A percentile compares a stretch with the other conserved stretches of the same genome.
Conservation (phyloP, 2,888 invertebrate species). For the Tortrix viridana region DNA sequence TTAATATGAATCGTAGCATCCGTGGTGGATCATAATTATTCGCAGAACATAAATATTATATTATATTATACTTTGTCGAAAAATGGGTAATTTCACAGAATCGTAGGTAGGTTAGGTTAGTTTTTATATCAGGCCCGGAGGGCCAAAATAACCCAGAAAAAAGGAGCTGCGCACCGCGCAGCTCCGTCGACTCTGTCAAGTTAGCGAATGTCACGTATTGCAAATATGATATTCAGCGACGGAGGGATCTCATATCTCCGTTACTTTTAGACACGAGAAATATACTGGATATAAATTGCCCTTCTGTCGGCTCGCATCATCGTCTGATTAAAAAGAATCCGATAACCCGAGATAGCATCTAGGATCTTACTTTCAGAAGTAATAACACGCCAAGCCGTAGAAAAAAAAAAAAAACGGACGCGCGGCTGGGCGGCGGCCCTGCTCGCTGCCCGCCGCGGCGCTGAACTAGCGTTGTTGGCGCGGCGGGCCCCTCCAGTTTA, state of each 20-base stretch:
- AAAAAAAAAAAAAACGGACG: background rate
- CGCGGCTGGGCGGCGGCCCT: background rate
- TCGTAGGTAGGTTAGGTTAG: no score
- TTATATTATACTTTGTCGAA: no score
- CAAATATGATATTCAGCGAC: no score
- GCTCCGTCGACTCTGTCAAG: no score
- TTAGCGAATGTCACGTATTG: no score
- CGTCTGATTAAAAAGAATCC: constrained; percentile 1
- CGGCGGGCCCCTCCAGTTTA: constrained; percentile 17
- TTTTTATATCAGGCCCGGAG: no score
- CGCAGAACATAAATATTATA: no score
- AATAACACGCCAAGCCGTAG: background rate
- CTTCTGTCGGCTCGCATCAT: constrained; percentile 18
- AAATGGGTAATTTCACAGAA: no score
- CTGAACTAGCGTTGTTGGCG: background rate
- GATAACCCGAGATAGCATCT: constrained; percentile 4
- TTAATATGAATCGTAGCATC: constrained; percentile 40
- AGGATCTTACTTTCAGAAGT: background rate
- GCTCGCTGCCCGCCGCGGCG: constrained; percentile 8
- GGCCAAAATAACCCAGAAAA: no score
- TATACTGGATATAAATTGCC: constrained; percentile 31
- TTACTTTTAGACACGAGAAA: constrained; percentile 29
- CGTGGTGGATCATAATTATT: no score
- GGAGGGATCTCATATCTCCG: constrained; percentile 20
- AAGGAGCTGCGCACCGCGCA: no score